These are phyloP conservation scores for Daboia siamensis DNA, from an alignment of 2,113 vertebrate species.

Conservation along the genomic window DNA sequence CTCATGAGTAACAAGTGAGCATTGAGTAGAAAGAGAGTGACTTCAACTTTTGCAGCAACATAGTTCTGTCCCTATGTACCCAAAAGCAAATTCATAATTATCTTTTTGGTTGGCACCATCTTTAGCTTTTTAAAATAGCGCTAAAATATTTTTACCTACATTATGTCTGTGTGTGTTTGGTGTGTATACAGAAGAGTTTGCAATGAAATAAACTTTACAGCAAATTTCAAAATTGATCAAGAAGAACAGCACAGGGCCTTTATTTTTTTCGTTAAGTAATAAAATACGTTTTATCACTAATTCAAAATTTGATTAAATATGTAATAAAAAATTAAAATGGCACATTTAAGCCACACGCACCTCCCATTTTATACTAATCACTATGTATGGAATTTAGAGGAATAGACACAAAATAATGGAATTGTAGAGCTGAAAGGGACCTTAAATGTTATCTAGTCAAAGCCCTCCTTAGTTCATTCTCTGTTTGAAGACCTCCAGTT, in stretches of 20 bases:
- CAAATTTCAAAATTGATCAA: not conserved
- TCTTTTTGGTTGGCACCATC: not conserved
- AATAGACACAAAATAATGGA: not conserved
- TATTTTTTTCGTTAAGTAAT: not conserved
- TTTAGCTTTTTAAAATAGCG: not conserved
- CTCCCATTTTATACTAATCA: not conserved
- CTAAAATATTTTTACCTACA: not conserved
- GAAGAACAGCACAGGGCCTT: not conserved
- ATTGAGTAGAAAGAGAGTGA: not conserved
- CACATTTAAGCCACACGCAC: not conserved
- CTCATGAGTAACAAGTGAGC: too few species aligned
- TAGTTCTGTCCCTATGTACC: not conserved
- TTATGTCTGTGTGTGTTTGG: not conserved
- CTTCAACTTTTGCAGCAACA: not conserved
- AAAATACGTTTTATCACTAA: not conserved
- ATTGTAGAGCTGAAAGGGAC: not conserved
- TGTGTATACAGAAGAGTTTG: not conserved
- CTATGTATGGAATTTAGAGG: not conserved
- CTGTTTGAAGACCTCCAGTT: not conserved
- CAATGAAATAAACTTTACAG: not conserved
- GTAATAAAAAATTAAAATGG: not conserved
- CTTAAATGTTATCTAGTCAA: not conserved
- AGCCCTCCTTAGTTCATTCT: not conserved
- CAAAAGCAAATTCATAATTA: not conserved
- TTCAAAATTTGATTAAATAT: not conserved